Base-by-base conservation (phyloP, 2,113 vertebrate genomes). In the Spilogale gracilis region DNA sequence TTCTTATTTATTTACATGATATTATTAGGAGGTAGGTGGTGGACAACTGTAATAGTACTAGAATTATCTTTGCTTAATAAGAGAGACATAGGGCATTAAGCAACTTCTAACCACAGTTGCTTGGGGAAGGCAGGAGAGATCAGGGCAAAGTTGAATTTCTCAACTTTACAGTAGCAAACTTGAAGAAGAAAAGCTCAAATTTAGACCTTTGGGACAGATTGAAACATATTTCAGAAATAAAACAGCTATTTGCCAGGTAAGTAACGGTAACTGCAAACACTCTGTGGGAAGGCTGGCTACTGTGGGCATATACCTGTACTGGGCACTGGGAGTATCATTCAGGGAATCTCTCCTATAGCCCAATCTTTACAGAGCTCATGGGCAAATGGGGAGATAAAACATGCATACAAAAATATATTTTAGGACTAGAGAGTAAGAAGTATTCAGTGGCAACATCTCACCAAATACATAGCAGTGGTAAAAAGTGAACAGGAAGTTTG, bases 61-160 rank as follows among this genome's bases (percentile, higher is more conserved):
- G 73, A 94, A 76, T 87, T 91, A 89, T 54, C 63, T 81, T 94
- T n/a, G 69, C 52, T 79, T 84, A 60, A 52, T 94, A 50, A 93
- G n/a, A 79, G 38, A 91, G 14, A 61, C 20, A 69, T 30, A 82
- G 13, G 43, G 0, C 32, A 56, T 80, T 91, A 88, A 74, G 58
- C 21, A 91, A 95, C 54, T 84, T 88, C 43, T 10, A 38, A 38
- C 13, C 14, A 88, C 61, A 71, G 7, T 95, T 88, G 79, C 52
- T 63, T 63, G 61, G 61, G 61, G 25, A 30, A 85, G 79, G n/a
- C n/a, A 16, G 30, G 43, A 88, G 88, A 88, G 89, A 6, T 5
- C 8, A 95, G 25, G 38, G 54, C 45, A 81, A 71, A 32, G 38
- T 30, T 90, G 88, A 83, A 73, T 58, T 52, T 89, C 48, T 95